phyloP scores from a whole-genome alignment of 2,113 vertebrate species.

The Cololabis saira region DNA sequence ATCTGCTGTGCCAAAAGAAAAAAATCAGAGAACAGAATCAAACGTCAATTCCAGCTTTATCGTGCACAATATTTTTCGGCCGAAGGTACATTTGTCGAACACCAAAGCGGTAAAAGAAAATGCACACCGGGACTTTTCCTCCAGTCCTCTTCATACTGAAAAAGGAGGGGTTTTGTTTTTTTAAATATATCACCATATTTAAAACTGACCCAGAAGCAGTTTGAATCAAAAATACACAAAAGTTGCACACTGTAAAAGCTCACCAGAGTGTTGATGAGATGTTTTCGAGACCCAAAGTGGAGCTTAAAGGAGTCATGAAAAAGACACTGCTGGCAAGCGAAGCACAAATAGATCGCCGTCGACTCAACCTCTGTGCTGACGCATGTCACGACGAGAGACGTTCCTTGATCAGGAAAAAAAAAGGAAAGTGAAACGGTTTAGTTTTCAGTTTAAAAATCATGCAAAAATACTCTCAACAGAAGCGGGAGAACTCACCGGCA shows the following conservation, averaged over 20 bases:
- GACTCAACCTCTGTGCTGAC: background rate
- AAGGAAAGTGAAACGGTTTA: no score
- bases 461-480: background rate
- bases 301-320: rapidly evolving
- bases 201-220: background rate
- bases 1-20: no score
- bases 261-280: conserved; percentile 55
- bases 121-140: no score
- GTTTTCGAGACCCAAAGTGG: conserved; percentile 54
- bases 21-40: no score
- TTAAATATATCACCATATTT: no score
- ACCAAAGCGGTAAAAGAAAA: no score
- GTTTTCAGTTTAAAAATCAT: background rate
- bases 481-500: conserved; percentile 48
- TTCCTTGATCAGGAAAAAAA: conserved; percentile 24
- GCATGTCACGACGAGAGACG: conserved; percentile 45
- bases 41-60: no score
- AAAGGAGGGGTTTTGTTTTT: no score
- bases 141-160: no score
- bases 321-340: conserved; percentile 59
- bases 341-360: conserved; percentile 49
- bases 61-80: no score
- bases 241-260: conserved; percentile 19
- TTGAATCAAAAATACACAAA: background rate
- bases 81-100: no score